A percentile compares a stretch with the other conserved stretches of the same genome.
These are phyloP conservation scores for Drosophila kanekoi DNA, from an alignment of 2,888 invertebrate genomes.

Conservation along the genomic window DNA sequence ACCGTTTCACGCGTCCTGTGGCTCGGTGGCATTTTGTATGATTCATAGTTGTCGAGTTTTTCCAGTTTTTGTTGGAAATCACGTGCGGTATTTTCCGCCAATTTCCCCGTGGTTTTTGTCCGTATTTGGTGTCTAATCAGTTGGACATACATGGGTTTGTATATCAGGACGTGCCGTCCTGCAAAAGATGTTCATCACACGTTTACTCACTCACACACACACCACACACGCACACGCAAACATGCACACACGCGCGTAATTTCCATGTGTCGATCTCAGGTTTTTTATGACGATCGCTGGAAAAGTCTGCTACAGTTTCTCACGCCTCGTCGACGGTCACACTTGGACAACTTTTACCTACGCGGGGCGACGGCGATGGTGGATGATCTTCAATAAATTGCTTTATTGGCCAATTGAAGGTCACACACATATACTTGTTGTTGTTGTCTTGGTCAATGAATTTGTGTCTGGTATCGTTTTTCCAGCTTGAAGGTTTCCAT, in stretches of 20 bases:
- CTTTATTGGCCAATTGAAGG: constrained; percentile 77
- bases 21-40: constrained; percentile 49
- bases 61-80: constrained; percentile 74
- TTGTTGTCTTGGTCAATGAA: constrained; percentile 66
- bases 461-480: constrained; percentile 52
- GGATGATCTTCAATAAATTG: constrained; percentile 71
- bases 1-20: constrained; percentile 56
- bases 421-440: constrained; percentile 44
- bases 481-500: constrained; percentile 50
- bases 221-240: constrained; percentile 29
- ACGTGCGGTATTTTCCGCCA: constrained; percentile 76
- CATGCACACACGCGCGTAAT: constrained; percentile 51
- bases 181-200: constrained; percentile 44
- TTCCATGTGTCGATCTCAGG: constrained; percentile 62
- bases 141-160: constrained; percentile 31
- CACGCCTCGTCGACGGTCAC: constrained; percentile 67
- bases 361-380: constrained; percentile 18
- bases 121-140: constrained; percentile 52
- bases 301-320: constrained; percentile 68
- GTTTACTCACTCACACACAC: constrained; percentile 43
- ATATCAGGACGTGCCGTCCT: constrained; percentile 64
- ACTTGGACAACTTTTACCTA: constrained; percentile 73
- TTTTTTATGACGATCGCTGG: constrained; percentile 40
- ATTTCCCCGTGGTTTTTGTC: constrained; percentile 43
- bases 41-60: constrained; percentile 63